Evolutionary conservation across 1,140 invertebrate species (phyloP).

Genomic region (Akabosia matsudoensis): DNA sequence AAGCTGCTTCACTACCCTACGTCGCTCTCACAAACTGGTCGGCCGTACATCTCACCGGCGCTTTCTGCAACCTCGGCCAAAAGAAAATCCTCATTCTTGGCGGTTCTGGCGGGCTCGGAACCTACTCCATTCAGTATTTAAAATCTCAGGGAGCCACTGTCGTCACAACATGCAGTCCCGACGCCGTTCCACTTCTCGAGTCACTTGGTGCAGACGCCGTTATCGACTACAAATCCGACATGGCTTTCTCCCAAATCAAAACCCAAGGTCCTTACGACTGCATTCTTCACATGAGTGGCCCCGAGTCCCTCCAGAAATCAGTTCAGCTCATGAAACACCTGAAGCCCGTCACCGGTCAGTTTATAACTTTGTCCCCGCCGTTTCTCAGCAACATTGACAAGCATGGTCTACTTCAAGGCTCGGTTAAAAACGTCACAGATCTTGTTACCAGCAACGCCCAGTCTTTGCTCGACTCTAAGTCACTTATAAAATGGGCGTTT

Average conservation of each 20-base stretch:
- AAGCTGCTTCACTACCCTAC: constrained; percentile 78
- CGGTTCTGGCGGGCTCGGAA: constrained; percentile 86
- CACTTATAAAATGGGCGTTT: constrained; percentile 41
- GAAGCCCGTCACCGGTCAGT: constrained; percentile 68
- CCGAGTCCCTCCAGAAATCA: constrained; percentile 60
- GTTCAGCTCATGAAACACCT: constrained; percentile 58
- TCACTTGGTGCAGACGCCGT: constrained; percentile 68
- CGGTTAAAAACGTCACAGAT: constrained; percentile 58
- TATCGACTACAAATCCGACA: constrained; percentile 72
- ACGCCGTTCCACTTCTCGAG: constrained; percentile 66
- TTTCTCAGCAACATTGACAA: constrained; percentile 75
- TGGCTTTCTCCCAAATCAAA: constrained; percentile 59
- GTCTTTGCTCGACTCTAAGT: not conserved
- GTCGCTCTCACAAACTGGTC: constrained; percentile 79
- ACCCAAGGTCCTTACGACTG: constrained; percentile 57
- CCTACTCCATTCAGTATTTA: constrained; percentile 75
- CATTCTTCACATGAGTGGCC: constrained; percentile 78
- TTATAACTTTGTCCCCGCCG: constrained; percentile 79
- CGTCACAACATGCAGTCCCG: constrained; percentile 69
- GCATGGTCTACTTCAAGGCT: constrained; percentile 62
- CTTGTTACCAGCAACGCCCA: constrained; percentile 52
- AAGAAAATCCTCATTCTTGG: constrained; percentile 75
- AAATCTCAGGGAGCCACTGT: constrained; percentile 69
- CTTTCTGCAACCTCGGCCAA: constrained; percentile 51
- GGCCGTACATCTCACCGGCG: constrained; percentile 68